Evolutionary conservation across 2,888 invertebrate genomes (phyloP).

Genomic region (Trichacis sp.): DNA sequence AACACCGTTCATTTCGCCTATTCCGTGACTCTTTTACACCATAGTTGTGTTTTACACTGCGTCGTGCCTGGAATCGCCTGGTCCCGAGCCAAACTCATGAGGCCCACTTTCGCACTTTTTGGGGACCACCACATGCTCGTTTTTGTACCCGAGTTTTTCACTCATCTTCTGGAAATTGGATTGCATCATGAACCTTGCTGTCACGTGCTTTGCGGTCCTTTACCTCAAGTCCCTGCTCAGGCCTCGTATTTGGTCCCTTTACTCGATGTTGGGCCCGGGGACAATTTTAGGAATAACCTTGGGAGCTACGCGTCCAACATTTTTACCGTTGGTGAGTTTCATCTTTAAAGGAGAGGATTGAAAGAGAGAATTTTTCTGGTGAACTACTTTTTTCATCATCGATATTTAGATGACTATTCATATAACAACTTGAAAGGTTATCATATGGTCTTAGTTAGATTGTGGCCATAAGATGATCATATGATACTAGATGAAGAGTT

Average conservation of each 20-base stretch:
- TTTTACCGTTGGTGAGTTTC: slow-evolving; percentile 44
- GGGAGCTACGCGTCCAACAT: slow-evolving; percentile 38
- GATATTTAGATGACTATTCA: no score
- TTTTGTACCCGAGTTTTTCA: slow-evolving; percentile 85
- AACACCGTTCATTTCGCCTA: slow-evolving; percentile 86
- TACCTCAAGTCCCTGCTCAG: slow-evolving; percentile 71
- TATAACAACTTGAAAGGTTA: no score
- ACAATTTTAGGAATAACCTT: slow-evolving; percentile 22
- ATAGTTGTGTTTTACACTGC: slow-evolving; percentile 86
- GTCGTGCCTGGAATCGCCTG: slow-evolving; percentile 86
- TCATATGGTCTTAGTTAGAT: no score
- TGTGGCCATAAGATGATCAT: no score
- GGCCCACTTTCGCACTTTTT: slow-evolving; percentile 83
- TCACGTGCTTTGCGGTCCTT: slow-evolving; percentile 78
- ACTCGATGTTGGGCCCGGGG: slow-evolving; percentile 67
- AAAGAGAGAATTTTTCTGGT: no score
- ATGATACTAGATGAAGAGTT: no score
- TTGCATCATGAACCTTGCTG: slow-evolving; percentile 86
- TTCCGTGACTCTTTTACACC: slow-evolving; percentile 85
- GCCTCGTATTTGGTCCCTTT: slow-evolving; percentile 79
- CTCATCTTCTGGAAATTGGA: slow-evolving; percentile 87
- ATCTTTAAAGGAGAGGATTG: no score
- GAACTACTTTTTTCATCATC: no score
- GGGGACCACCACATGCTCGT: slow-evolving; percentile 85
- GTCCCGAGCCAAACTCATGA: slow-evolving; percentile 80